Conservation (phyloP, 2,888 invertebrate genomes). For the Malacosoma neustria region DNA sequence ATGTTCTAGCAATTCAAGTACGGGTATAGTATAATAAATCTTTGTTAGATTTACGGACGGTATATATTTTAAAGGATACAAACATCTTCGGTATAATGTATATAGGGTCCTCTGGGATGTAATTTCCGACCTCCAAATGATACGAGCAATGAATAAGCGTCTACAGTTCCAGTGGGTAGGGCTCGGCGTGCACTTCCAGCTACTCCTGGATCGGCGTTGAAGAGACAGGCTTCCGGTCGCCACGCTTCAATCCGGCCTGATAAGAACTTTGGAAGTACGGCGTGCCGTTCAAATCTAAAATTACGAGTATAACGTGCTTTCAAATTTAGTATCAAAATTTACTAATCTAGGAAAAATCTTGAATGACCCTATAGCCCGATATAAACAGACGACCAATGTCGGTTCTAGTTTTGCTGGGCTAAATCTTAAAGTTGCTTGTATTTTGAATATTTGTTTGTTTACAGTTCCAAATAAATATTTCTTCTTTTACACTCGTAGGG, state of each 20-base stretch:
- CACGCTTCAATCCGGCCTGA: constrained; percentile 93
- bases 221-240: constrained; percentile 88
- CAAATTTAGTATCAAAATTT: constrained; percentile 1
- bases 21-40: no score
- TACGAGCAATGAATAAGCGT: constrained; percentile 92
- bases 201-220: constrained; percentile 91
- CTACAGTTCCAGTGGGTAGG: constrained; percentile 81
- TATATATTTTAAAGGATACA: constrained; percentile 98
- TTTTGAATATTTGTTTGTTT: no score
- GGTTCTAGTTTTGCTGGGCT: no score
- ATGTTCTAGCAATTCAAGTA: no score
- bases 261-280: constrained; percentile 94
- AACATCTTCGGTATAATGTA: constrained; percentile 94
- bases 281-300: constrained; percentile 92
- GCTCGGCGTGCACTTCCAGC: constrained; percentile 91
- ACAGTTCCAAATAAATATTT: no score
- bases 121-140: constrained; percentile 92
- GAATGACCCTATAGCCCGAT: no score
- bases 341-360: background rate
- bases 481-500: no score
- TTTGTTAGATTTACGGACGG: no score
- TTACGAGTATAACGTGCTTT: background rate
- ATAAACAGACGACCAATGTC: no score
- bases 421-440: no score
- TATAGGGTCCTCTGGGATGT: constrained; percentile 79